phyloP scores from a whole-genome alignment of 2,113 vertebrate genomes.

The Anhinga rufa region DNA sequence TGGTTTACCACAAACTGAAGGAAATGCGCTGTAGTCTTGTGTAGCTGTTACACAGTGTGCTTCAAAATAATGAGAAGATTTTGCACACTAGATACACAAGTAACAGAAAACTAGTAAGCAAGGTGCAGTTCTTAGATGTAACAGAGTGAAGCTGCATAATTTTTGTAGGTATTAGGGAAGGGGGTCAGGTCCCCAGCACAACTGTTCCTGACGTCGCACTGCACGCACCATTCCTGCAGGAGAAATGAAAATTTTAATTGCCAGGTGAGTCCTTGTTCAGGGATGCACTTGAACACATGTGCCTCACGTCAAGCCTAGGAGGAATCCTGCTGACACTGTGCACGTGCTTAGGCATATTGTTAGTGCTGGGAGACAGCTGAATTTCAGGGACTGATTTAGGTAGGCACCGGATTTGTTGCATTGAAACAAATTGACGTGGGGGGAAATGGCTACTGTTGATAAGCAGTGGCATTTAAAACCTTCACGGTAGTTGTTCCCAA shows the following conservation, averaged over 20 bases:
- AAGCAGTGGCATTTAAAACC: background rate
- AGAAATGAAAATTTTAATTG: background rate
- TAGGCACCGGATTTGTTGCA: background rate
- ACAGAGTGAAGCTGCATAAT: background rate
- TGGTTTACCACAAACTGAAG: background rate
- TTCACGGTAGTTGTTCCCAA: background rate
- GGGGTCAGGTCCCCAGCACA: background rate
- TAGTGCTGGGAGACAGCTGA: background rate
- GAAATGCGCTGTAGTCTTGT: background rate
- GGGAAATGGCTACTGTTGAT: background rate
- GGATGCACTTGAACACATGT: background rate
- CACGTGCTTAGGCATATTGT: background rate
- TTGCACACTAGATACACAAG: background rate
- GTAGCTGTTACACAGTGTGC: background rate
- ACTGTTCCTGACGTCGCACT: background rate
- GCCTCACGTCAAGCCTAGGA: background rate
- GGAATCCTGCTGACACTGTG: background rate
- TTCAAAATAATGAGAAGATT: background rate
- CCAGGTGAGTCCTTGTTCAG: background rate
- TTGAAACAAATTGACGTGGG: background rate
- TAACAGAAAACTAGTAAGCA: background rate
- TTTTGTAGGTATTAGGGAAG: background rate
- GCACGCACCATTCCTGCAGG: background rate
- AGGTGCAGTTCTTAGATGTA: background rate
- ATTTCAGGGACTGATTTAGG: background rate